phyloP scores from a whole-genome alignment of 2,888 invertebrate species.

The Drosophila parthenogenetica region DNA sequence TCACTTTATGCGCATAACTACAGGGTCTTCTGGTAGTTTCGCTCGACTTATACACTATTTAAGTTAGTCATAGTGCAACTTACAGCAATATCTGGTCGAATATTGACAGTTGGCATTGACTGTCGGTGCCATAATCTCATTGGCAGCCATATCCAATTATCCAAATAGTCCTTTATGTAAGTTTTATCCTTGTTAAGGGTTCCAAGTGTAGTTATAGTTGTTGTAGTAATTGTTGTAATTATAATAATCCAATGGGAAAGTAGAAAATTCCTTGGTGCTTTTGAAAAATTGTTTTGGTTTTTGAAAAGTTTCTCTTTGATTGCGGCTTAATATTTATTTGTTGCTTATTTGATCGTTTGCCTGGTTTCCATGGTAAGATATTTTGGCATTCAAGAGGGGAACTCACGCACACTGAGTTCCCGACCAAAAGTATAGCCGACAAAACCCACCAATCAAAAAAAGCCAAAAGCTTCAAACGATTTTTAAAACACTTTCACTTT shows the following conservation, averaged over 20 bases:
- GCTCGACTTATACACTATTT: too few relatives aligned
- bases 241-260: slow-evolving; percentile 45
- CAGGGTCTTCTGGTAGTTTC: too few relatives aligned
- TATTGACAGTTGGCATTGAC: slow-evolving; percentile 85
- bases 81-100: slow-evolving; percentile 85
- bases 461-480: slow-evolving; percentile 27
- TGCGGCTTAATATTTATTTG: background rate
- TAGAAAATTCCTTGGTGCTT: slow-evolving; percentile 25
- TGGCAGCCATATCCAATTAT: slow-evolving; percentile 81
- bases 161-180: slow-evolving; percentile 8
- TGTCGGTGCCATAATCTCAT: slow-evolving; percentile 83
- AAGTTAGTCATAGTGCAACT: slow-evolving; percentile 60
- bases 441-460: slow-evolving; percentile 17
- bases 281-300: slow-evolving; percentile 25
- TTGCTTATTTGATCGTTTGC: slow-evolving; percentile 62
- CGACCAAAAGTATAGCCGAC: slow-evolving; percentile 23
- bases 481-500: slow-evolving; percentile 76
- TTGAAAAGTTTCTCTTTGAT: slow-evolving; percentile 65
- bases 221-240: slow-evolving; percentile 7
- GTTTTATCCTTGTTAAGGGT: slow-evolving; percentile 47
- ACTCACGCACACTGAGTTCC: slow-evolving; percentile 61
- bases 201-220: background rate
- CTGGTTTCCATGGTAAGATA: slow-evolving; percentile 70
- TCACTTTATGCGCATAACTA: too few relatives aligned
- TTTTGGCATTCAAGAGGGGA: slow-evolving; percentile 77